Conservation (phyloP, 1,140 invertebrate species). For the Drosophila busckii region DNA sequence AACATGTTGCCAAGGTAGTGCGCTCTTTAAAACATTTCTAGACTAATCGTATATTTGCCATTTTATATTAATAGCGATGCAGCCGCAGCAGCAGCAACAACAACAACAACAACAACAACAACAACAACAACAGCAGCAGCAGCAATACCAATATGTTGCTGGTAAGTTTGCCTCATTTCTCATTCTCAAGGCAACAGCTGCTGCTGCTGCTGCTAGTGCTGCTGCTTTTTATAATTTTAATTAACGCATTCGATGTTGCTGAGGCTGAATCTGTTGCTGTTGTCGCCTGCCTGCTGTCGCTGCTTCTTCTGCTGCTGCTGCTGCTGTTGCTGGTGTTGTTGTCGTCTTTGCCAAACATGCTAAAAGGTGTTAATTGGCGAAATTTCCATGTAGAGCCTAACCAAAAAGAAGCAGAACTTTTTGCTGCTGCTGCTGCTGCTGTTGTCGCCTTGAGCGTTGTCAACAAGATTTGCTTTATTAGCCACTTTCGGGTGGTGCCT, state of each 20-base stretch:
- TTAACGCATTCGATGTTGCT: slow-evolving; percentile 60
- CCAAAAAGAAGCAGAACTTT: slow-evolving; percentile 46
- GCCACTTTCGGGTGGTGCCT: slow-evolving; percentile 77
- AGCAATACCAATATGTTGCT: slow-evolving; percentile 17
- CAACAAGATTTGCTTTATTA: slow-evolving; percentile 79
- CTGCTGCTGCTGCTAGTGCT: slow-evolving; percentile 22
- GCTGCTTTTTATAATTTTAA: slow-evolving; percentile 60
- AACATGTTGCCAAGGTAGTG: slow-evolving; percentile 59
- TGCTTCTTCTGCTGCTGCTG: slow-evolving; percentile 8
- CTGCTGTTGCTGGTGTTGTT: slow-evolving; percentile 40
- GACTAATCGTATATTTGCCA: slow-evolving; percentile 69
- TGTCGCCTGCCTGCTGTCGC: slow-evolving; percentile 29
- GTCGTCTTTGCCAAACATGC: slow-evolving; percentile 73
- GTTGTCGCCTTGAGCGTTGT: slow-evolving; percentile 65
- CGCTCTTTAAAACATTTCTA: slow-evolving; percentile 36
- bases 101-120: slow-evolving; percentile 4
- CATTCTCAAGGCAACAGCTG: slow-evolving; percentile 41
- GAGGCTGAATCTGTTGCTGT: slow-evolving; percentile 44
- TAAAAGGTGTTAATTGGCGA: slow-evolving; percentile 79
- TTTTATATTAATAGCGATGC: slow-evolving; percentile 67
- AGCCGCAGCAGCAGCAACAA: slow-evolving; percentile 7
- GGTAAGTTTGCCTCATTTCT: slow-evolving; percentile 51
- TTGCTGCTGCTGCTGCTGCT: slow-evolving; percentile 26
- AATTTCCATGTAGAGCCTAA: slow-evolving; percentile 77
- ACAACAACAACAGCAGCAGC: slow-evolving; percentile 11